Evolutionary conservation across 64 coral and sea anemone genomes (phyloP), one percentile per base, ranked within the genome.

Genomic region (Astreopora myriophthalma): DNA sequence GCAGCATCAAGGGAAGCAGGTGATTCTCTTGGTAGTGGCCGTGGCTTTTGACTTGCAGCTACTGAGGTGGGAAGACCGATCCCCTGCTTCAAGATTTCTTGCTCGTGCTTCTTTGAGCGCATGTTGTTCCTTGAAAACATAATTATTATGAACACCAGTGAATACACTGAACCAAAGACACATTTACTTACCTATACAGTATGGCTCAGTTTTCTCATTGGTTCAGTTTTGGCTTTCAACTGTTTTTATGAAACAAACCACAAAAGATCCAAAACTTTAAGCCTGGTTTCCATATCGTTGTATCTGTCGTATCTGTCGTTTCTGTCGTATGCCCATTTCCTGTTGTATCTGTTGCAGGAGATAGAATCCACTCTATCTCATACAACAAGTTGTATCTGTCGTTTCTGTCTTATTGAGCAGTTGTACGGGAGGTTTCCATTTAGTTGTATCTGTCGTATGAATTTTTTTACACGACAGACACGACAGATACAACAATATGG

Each of bases 41-140:
- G 8, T 22, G 71, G 14, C 1, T 58, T 51, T 0, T 27, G 23
- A 12, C 42, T 69, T 26, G 83, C 37, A 20, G 38, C 48, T 17
- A 38, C 22, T 12, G 77, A 62, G 3, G 61, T 69, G 33, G 69
- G n/a, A n/a, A n/a, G 70, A 37, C 12, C 13, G 1, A 95, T 65
- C 0, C 94, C 75, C 14, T 95, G 94, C 3, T 88, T 73, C 4
- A 88, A 12, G 0, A 88, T n/a, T 1, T 48, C 75, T 23, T 42
- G 4, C 60, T 95, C 89, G 28, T 87, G 60, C 14, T 67, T 51
- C 38, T 87, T 95, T 22, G 55, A 89, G 1, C 88, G 44, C 19
- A 69, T 76, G 69, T 87, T 87, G 81, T 90, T 48, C 93, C 93
- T 95, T 58, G 71, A 68, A 60, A 71, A 75, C 27, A 66, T 19